Base-by-base conservation (phyloP, 2,888 invertebrate genomes). In the Halictus ligatus region DNA sequence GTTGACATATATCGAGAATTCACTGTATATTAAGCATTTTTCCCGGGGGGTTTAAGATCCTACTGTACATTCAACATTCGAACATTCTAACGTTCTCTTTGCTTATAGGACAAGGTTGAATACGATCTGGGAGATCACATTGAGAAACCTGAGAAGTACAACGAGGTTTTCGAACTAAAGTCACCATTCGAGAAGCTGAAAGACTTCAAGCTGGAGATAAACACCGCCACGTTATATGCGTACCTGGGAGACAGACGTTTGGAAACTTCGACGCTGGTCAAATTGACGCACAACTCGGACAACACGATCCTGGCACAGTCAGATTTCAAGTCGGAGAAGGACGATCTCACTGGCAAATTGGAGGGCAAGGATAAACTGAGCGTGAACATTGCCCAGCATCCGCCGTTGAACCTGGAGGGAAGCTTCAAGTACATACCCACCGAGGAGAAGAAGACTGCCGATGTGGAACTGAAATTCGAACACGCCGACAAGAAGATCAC, bases 211-310 rank as follows among this genome's bases (percentile, higher is more conserved):
- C 0, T 54, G 54, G 54, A 54, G 54, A 54, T 8, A 21, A 54
- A n/a, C 3, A 1, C 5, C 21, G 10, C 1, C 3, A n/a, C 0
- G 10, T 54, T 54, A n/a, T 0, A 54, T 2, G 54, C 54, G 10
- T 10, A 2, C 54, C 0, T 10, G n/a, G 54, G 54, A n/a, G 1
- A 54, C 10, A 4, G 3, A 2, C 54, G 54, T n/a, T 10, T 8
- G 21, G 54, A 54, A n/a, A 8, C 10, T 3, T 54, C 54, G 54
- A n/a, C 3, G 4, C n/a, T 10, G 54, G 21, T 0, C 10, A 94
- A 94, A 0, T 82, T 96, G 1, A 96, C 96, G 90, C 95, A 96
- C 86, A 97, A 97, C 91, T 96, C 96, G 6, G 96, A 97, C 72
- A 94, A 95, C 64, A 93, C 95, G 0, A 95, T 96, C 92, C 7